Percentiles rank a stretch among this genome's conserved stretches.
These are phyloP conservation scores for Trichechus manatus DNA, from an alignment of 2,113 vertebrate genomes.

Conservation along the genomic window DNA sequence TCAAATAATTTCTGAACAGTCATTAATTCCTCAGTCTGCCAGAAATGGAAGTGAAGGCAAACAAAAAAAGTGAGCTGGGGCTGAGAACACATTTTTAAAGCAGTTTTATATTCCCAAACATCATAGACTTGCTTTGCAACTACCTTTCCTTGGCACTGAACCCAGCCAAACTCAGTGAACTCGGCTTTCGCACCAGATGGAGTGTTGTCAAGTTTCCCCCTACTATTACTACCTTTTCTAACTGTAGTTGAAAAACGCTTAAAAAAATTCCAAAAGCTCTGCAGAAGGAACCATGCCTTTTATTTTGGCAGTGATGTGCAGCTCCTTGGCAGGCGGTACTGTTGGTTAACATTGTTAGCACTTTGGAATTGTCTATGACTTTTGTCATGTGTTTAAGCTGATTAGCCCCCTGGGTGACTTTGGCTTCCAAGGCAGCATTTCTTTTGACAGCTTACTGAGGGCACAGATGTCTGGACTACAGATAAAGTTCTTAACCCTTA, in stretches of 20 bases:
- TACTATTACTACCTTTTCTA: constrained; percentile 5
- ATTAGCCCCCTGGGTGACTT: constrained; percentile 81
- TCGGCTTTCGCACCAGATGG: neutral
- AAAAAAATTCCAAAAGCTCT: neutral
- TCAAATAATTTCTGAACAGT: constrained; percentile 30
- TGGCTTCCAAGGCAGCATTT: constrained; percentile 61
- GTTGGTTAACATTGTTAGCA: constrained; percentile 66
- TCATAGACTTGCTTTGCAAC: neutral
- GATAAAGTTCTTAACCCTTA: constrained; percentile 77
- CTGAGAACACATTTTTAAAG: neutral
- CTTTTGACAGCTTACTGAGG: constrained; percentile 74
- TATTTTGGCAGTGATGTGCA: constrained; percentile 50
- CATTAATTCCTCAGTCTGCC: constrained; percentile 37
- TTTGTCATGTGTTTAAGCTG: constrained; percentile 80
- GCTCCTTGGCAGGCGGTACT: constrained; percentile 67
- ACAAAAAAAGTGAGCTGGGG: neutral
- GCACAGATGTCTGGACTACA: constrained; percentile 77
- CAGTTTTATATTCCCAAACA: neutral
- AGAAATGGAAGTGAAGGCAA: constrained; percentile 21
- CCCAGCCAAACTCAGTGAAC: constrained; percentile 34
- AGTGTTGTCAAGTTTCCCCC: constrained; percentile 16
- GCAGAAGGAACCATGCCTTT: constrained; percentile 42
- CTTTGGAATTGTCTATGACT: constrained; percentile 75
- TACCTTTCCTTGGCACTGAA: constrained; percentile 29
- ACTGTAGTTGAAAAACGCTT: neutral